phyloP scores from a whole-genome alignment of 1,140 invertebrate genomes.

The Fopius arisanus region DNA sequence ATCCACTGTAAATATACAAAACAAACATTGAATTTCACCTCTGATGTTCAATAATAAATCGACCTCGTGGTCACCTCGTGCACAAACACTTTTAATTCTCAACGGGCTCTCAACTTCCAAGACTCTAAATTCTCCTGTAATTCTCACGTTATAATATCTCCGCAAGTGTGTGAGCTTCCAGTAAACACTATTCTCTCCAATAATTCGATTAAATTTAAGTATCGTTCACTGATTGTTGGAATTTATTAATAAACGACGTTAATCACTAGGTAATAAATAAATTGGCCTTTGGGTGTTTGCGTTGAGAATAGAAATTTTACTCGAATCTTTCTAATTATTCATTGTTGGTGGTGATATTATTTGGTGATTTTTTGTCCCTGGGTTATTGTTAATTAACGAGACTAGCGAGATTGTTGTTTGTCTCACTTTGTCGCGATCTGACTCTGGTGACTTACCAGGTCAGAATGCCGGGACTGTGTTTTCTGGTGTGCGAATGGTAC shows the following conservation, averaged over 20 bases:
- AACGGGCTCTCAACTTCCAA: not conserved
- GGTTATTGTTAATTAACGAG: not conserved
- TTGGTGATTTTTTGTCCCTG: not conserved
- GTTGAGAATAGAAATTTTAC: not conserved
- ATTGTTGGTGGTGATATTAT: not conserved
- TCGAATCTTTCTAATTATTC: not conserved
- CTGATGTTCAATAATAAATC: not conserved
- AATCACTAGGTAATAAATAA: constrained; percentile 20
- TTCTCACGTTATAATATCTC: no score
- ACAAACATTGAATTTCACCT: not conserved
- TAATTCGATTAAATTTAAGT: not conserved
- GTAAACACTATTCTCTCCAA: not conserved
- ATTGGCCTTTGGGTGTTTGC: not conserved
- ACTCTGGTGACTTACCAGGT: constrained; percentile 62
- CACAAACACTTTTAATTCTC: constrained; percentile 26
- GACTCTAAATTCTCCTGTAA: no score
- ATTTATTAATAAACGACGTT: constrained; percentile 34
- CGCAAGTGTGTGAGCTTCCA: not conserved
- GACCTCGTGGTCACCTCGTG: constrained; percentile 15
- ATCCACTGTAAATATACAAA: not conserved
- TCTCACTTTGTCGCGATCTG: constrained; percentile 49
- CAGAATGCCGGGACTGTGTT: constrained; percentile 52
- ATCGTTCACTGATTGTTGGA: not conserved
- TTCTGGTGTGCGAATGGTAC: not conserved
- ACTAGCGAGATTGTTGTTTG: not conserved